Percentiles rank a stretch among this genome's conserved stretches.
Evolutionary conservation across 2,113 vertebrate genomes (phyloP).

Genomic region (Pseudorhombus dupliciocellatus): DNA sequence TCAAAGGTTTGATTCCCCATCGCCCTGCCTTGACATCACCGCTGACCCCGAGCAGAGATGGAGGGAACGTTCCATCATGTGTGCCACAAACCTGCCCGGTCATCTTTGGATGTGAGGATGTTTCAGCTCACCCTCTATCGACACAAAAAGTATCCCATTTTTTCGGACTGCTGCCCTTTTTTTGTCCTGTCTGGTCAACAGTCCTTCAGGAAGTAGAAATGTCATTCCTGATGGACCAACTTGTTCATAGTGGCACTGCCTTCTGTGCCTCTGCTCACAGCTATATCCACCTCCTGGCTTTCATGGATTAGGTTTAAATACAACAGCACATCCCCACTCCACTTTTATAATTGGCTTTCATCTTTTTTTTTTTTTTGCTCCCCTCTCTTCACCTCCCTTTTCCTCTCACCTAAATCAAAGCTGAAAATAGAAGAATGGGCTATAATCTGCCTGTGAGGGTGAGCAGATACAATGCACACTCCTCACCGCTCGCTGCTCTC

Average conservation of each 20-base stretch:
- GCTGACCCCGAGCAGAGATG: slow-evolving; percentile 21
- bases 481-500: not conserved
- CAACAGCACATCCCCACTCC: slow-evolving; percentile 27
- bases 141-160: slow-evolving; percentile 1
- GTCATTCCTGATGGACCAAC: not conserved
- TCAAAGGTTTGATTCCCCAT: slow-evolving; percentile 47
- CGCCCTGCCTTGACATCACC: slow-evolving; percentile 31
- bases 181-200: not conserved
- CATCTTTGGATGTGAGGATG: not conserved
- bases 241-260: slow-evolving; percentile 1
- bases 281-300: slow-evolving; percentile 14
- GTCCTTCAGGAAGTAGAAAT: not conserved
- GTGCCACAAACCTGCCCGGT: not conserved
- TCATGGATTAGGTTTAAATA: slow-evolving; percentile 37
- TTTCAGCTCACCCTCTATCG: slow-evolving; percentile 5
- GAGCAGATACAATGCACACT: slow-evolving; percentile 12
- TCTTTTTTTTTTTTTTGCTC: slow-evolving; percentile 30
- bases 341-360: slow-evolving; percentile 50
- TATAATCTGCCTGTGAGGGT: slow-evolving; percentile 36
- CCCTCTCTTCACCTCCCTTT: slow-evolving; percentile 5
- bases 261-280: not conserved
- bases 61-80: not conserved
- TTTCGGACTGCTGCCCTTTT: not conserved
- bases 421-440: slow-evolving; percentile 39
- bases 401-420: slow-evolving; percentile 38